A percentile compares a stretch with the other conserved stretches of the same genome.
Evolutionary conservation across 2,113 vertebrate genomes (phyloP).

Genomic region (Saccopteryx leptura): DNA sequence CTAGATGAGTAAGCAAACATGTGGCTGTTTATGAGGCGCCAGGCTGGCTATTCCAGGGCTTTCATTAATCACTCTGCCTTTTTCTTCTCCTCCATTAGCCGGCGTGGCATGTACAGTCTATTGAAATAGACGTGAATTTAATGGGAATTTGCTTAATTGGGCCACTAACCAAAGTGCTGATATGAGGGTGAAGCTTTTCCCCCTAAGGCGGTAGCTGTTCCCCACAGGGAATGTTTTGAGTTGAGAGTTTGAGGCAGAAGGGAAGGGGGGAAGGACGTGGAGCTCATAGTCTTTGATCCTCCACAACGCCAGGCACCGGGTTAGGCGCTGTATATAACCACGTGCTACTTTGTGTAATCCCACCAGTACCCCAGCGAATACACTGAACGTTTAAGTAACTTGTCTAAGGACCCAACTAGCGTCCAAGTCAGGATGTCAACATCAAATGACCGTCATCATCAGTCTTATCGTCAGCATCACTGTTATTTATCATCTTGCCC

Average conservation of each 20-base stretch:
- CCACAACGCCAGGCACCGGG: neutral
- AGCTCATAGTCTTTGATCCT: neutral
- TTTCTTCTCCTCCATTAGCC: neutral
- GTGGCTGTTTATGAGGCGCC: slow-evolving; percentile 46
- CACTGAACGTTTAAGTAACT: neutral
- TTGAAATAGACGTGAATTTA: slow-evolving; percentile 51
- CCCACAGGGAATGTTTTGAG: neutral
- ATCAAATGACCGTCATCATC: neutral
- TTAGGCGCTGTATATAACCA: neutral
- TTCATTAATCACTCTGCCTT: slow-evolving; percentile 39
- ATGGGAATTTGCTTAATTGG: slow-evolving; percentile 33
- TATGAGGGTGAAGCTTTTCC: neutral
- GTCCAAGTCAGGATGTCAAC: neutral
- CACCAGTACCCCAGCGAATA: neutral
- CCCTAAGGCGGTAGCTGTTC: neutral
- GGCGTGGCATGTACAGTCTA: neutral
- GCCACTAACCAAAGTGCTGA: slow-evolving; percentile 35
- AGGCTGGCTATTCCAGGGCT: neutral
- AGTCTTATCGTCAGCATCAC: neutral
- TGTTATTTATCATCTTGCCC: too few relatives aligned
- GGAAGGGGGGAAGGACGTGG: neutral
- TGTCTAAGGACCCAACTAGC: neutral
- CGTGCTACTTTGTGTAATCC: neutral
- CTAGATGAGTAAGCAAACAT: slow-evolving; percentile 74
- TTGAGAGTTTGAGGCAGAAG: neutral